Evolutionary conservation across 53 echinoderm and acorn worm genomes (phyloP), one percentile per base, ranked within the genome.

Genomic region (Mesocentrotus franciscanus): DNA sequence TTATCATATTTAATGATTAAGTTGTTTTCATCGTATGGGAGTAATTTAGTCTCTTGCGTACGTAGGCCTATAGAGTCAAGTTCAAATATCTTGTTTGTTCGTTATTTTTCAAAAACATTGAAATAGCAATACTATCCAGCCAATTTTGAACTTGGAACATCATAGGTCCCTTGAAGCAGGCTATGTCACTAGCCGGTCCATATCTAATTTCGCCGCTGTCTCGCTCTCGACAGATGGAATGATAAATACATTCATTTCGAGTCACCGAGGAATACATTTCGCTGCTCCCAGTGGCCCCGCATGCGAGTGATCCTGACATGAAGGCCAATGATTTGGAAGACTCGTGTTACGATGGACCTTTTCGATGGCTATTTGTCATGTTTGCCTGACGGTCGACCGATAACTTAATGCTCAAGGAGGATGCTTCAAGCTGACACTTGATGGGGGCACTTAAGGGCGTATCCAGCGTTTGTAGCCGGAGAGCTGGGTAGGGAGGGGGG

Each of bases 171-270:
- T 89, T 89, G 89, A 89, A 89, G 39, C 42, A 10, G 55, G 85
- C 85, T 85, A 75, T 79, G 91, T 66, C 66, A 34, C 68, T 91
- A 91, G 35, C 70, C 91, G 66, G 66, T 68, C 66, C 91, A 56
- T 91, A 91, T 91, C 91, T 91, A 9, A 66, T 91, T 91, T 91
- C 91, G 91, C 91, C 91, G 91, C 91, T 91, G 91, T 91, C 91
- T 91, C 91, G 61, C 61, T 91, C 91, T 61, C 91, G 91, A 91
- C 91, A 91, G 91, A 91, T 91, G 91, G 91, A 91, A 91, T 91
- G 91, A 91, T 91, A 91, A 91, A 91, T 91, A 91, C 91, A 91
- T 91, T 91, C 91, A 91, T 91, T 62, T 61, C 91, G 66, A 62
- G 68, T 91, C 91, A 91, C 91, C 29, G 39, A 91, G 62, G 91